Conservation (phyloP, 2,888 invertebrate species). For the Falcaria lacertinaria region DNA sequence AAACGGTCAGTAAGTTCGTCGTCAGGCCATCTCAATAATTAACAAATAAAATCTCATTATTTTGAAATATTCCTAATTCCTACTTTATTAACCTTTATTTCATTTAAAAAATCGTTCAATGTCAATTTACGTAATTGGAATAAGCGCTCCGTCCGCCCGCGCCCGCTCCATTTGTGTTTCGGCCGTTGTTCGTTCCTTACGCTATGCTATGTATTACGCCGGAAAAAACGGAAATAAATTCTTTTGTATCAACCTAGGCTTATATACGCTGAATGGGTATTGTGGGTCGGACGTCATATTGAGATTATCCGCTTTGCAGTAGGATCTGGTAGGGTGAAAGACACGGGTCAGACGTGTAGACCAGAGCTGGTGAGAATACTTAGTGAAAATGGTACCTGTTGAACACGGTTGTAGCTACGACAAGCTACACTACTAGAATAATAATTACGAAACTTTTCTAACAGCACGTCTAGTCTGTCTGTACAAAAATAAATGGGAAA, state of each 20-base stretch:
- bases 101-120: conserved; percentile 13
- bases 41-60: no score
- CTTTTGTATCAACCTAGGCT: not conserved
- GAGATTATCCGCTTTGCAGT: conserved; percentile 13
- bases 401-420: conserved; percentile 7
- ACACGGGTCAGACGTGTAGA: conserved; percentile 12
- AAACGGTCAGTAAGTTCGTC: no score
- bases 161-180: not conserved
- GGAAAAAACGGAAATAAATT: not conserved
- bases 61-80: no score
- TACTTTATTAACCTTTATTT: not conserved
- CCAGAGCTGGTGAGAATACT: conserved; percentile 29
- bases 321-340: conserved; percentile 12
- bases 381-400: conserved; percentile 39
- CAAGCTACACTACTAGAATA: conserved; percentile 23
- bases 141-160: not conserved
- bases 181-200: no score
- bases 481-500: conserved; percentile 36
- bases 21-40: no score
- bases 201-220: no score
- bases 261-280: not conserved
- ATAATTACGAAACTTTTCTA: conserved; percentile 43
- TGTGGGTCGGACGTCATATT: conserved; percentile 5
- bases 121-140: not conserved
- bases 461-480: conserved; percentile 17